Evolutionary conservation across 2,797 vertebrate genomes (phyloP), one percentile per base, ranked within the genome.

Genomic region (Clarias laeviceps): DNA sequence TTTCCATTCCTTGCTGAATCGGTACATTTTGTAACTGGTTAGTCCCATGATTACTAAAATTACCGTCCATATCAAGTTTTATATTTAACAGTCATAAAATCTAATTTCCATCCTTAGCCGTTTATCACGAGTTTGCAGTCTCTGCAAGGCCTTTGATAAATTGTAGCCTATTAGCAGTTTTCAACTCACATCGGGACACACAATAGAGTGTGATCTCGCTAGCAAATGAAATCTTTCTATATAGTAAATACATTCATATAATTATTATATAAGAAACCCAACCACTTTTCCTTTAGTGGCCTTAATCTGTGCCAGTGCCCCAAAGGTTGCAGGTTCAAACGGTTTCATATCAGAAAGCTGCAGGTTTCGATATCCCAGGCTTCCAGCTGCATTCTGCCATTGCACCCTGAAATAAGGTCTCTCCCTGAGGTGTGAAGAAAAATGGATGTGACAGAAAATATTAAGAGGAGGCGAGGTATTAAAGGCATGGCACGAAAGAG

Each of bases 371-470:
- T 61, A 78, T n/a, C 18, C 74, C 59, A 64, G 54, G 37, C 12
- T 37, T 65, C 37, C n/a, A 37, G 27, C 17, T 64, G 61, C 61
- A 45, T 65, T 76, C 56, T 82, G n/a, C 80, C 64, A 57, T 69
- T 56, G 27, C 65, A 15, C 2, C 29, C 65, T 69, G 64, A 45
- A 82, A 82, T 82, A 82, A 72, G 81, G 68, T 61, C 32, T 72
- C 40, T 69, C 65, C 50, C 54, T 57, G 80, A 82, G 50, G 61
- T 76, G 29, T 29, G 24, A 84, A 76, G 83, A 66, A 68, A 59
- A 78, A 68, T 40, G 40, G 15, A 68, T 54, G 29, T 78, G 62
- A 64, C 82, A 83, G 68, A 64, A 72, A 83, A 82, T 83, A 56
- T 76, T 62, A 77, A 56, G 61, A 62, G 54, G 34, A 24, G 34